Base-by-base conservation (phyloP, 2,888 invertebrate genomes). In the Tenthredo distinguenda region DNA sequence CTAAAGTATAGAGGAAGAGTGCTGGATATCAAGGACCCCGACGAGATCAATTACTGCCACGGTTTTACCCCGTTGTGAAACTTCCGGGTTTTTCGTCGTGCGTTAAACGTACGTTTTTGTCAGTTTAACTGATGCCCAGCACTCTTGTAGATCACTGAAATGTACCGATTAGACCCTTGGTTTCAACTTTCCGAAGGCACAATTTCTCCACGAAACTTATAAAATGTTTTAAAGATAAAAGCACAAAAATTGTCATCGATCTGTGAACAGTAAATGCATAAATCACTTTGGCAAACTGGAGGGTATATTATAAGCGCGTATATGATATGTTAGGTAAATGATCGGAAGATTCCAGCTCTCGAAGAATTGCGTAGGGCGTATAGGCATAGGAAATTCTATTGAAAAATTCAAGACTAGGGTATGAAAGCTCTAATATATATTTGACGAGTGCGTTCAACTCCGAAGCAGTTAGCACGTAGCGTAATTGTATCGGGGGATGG, bases 111-210 rank as follows among this genome's bases (percentile, higher is more conserved):
- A 81, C 62, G 81, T 77, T n/a, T 15, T 40, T 15, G 15, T 62
- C 62, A 62, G 62, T 58, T 62, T 40, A 81, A 62, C 81, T 62
- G 62, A 81, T 81, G 40, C 40, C 81, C 81, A 81, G 81, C 81
- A 81, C 81, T 81, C 81, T 81, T 74, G 43, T 74, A n/a, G 12
- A 12, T 9, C 74, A 43, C 34, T 34, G 34, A 34, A 68, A 68
- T 68, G 3, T 21, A 62, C 62, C 62, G 26, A 62, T 26, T 21
- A 31, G 26, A 62, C 12, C 62, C 21, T 62, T 34, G 31, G 31
- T 5, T 68, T 68, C 34, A 34, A 34, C 15, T 34, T 68, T 18
- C 18, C 5, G 34, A 7, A 34, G 10, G 31, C 62, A 62, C 62
- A 9, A 62, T 62, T 26, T n/a, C 12, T 5, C 15, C 31, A 15